A percentile compares a stretch with the other conserved stretches of the same genome.
Conservation (phyloP, 2,888 invertebrate species). For the Dolomedes plantarius region DNA sequence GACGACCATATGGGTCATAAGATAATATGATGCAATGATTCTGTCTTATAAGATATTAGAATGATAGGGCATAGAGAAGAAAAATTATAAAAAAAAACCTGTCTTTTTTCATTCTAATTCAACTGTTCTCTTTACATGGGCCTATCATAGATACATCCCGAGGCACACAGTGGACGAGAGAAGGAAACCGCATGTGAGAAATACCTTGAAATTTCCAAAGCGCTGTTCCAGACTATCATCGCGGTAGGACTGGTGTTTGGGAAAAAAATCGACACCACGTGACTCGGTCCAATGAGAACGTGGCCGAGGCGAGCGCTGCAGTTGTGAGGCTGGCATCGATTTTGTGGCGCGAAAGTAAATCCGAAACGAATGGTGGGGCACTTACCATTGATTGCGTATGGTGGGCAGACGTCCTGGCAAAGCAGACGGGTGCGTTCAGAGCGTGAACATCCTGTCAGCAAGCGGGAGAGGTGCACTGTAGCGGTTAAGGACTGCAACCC, state of each 20-base stretch:
- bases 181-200: neutral
- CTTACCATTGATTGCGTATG: slow-evolving; percentile 6
- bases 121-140: too few relatives aligned
- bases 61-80: too few relatives aligned
- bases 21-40: too few relatives aligned
- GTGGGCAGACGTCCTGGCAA: neutral
- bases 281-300: slow-evolving; percentile 11
- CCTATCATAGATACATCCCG: too few relatives aligned
- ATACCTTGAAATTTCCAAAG: too few relatives aligned
- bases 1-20: too few relatives aligned
- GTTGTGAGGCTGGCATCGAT: slow-evolving; percentile 10
- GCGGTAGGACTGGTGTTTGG: neutral
- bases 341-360: slow-evolving; percentile 3
- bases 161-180: neutral
- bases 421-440: neutral
- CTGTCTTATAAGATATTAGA: too few relatives aligned
- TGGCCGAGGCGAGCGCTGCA: slow-evolving; percentile 1
- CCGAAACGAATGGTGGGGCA: neutral
- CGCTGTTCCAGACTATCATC: neutral
- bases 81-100: too few relatives aligned
- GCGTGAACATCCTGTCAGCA: neutral
- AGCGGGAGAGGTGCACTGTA: neutral
- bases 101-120: too few relatives aligned
- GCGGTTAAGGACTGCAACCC: neutral
- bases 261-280: neutral